Conservation (phyloP, 2,797 vertebrate genomes). For the Cossypha heuglini region DNA sequence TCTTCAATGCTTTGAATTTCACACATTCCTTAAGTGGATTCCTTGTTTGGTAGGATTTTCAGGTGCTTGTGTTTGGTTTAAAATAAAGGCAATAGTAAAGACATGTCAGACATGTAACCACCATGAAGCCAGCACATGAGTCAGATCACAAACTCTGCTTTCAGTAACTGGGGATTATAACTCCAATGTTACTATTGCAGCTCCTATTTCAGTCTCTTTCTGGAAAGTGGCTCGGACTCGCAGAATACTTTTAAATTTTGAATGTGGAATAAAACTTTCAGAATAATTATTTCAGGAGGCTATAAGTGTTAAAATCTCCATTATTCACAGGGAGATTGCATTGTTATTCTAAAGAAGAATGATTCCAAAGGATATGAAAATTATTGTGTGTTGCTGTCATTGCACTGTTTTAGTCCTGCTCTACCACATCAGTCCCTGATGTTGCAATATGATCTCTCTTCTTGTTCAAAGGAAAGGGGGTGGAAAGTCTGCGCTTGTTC, state of each 20-base stretch:
- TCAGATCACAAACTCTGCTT: neutral
- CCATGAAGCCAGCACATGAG: neutral
- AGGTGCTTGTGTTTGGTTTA: neutral
- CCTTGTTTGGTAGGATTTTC: neutral
- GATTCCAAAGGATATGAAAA: neutral
- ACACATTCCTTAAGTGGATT: neutral
- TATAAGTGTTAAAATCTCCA: neutral
- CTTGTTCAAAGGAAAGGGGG: neutral
- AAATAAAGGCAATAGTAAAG: neutral
- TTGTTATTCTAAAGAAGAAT: neutral
- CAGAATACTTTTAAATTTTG: neutral
- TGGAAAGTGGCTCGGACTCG: neutral
- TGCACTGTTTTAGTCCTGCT: neutral
- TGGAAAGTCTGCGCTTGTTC: neutral
- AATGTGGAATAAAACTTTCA: neutral
- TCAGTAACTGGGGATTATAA: neutral
- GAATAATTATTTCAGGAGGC: neutral
- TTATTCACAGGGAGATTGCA: neutral
- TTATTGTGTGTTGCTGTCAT: neutral
- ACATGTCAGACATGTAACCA: rapidly evolving
- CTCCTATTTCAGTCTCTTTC: neutral
- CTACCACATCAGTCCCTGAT: neutral
- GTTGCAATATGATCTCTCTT: neutral
- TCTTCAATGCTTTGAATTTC: neutral
- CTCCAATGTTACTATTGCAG: neutral